Base-by-base conservation (phyloP, 2,888 invertebrate genomes). In the Syritta pipiens region DNA sequence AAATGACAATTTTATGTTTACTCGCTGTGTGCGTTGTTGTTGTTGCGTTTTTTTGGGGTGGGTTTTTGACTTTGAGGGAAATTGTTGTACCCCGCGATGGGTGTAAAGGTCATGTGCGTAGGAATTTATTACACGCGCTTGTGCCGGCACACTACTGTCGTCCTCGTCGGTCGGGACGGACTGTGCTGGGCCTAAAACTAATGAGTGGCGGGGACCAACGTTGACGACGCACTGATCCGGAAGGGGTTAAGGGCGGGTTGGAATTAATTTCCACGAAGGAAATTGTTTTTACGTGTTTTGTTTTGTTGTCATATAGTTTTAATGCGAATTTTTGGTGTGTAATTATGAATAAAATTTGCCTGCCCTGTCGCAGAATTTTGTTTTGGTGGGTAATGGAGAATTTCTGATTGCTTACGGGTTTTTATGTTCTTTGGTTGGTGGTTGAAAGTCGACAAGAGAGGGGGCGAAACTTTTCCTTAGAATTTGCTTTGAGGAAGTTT, bases 1-100 rank as follows among this genome's bases (percentile, higher is more conserved):
- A 79, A 79, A 79, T 79, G 79, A 74, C 79, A 79, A 68, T 68
- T 68, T 60, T 62, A 30, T 68, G 62, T 57, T 3, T 5, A 5
- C 26, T 6, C 19, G 9, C 7, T 32, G 10, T 19, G n/a, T 14
- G 17, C 17, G n/a, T 19, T 3, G 24, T 69, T 59, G 68, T 60
- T 69, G 57, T 59, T 44, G 40, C 51, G 9, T 49, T 42, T 57
- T 68, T 37, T 46, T 55, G 7, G 24, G 3, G 14, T 20, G 7
- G 7, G 26, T 55, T 46, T 22, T 35, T 55, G 42, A 49, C 46
- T 35, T 55, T 26, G 37, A 37, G 26, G 20, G 20, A 24, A 1
- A n/a, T 59, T 55, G 37, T 35, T 37, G 22, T 20, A 55, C n/a
- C n/a, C n/a, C n/a, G n/a, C n/a, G n/a, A n/a, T n/a, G n/a, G n/a